Conservation (phyloP, 1,140 invertebrate species). For the Alviniconcha marisindica region DNA sequence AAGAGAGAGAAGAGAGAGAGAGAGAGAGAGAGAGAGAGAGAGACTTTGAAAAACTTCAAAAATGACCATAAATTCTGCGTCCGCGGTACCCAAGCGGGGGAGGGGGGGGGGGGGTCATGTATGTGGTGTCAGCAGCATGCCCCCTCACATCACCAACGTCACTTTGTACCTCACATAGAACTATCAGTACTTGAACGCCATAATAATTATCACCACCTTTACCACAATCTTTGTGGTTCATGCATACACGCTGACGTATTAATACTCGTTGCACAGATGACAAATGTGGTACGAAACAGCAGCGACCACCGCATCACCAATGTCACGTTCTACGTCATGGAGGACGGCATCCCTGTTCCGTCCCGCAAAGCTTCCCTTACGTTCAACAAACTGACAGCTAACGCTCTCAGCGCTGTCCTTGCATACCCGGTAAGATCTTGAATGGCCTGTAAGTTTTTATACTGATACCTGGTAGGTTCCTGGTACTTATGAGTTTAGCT, state of each 20-base stretch:
- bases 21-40: not conserved
- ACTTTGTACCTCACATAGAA: too few relatives aligned
- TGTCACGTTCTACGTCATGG: slow-evolving; percentile 25
- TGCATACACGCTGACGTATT: too few relatives aligned
- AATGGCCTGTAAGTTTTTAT: not conserved
- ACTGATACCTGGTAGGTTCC: not conserved
- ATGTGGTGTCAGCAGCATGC: not conserved
- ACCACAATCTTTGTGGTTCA: too few relatives aligned
- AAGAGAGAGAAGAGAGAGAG: too few relatives aligned
- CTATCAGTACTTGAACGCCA: too few relatives aligned
- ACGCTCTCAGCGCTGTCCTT: slow-evolving; percentile 16
- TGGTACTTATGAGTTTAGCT: not conserved
- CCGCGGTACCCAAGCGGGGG: not conserved
- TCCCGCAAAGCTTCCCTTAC: not conserved
- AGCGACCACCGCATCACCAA: slow-evolving; percentile 16
- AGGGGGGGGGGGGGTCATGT: not conserved
- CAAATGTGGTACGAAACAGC: slow-evolving; percentile 1
- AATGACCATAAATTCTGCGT: not conserved
- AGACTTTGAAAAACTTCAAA: not conserved
- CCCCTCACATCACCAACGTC: not conserved
- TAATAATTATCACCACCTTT: too few relatives aligned
- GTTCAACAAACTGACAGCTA: slow-evolving; percentile 18
- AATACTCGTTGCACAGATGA: slow-evolving; percentile 28
- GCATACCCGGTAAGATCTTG: slow-evolving; percentile 13
- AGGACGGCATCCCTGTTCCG: slow-evolving; percentile 1